Evolutionary conservation across 2,797 vertebrate species (phyloP).

Genomic region (Scolopax rusticola): DNA sequence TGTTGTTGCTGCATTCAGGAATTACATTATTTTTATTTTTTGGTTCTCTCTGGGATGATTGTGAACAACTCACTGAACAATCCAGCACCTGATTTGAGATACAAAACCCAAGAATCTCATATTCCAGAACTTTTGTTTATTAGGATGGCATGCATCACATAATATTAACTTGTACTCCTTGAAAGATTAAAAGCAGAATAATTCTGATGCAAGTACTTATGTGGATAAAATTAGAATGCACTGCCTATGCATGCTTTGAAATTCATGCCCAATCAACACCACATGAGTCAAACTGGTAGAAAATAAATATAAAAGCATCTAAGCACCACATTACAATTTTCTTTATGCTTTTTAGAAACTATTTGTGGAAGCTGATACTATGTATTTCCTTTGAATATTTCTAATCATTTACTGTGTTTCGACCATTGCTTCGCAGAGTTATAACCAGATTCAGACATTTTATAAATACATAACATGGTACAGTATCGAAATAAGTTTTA

Average conservation of each 20-base stretch:
- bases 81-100: neutral
- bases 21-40: neutral
- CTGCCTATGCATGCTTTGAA: neutral
- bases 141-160: neutral
- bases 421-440: neutral
- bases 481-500: neutral
- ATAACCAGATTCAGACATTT: neutral
- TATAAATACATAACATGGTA: neutral
- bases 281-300: neutral
- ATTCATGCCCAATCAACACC: neutral
- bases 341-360: neutral
- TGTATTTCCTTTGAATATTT: neutral
- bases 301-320: neutral
- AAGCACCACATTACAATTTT: neutral
- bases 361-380: neutral
- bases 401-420: neutral
- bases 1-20: neutral
- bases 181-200: neutral
- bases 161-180: neutral
- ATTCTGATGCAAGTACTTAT: neutral
- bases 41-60: neutral
- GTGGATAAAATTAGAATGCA: neutral
- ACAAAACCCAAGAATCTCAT: neutral
- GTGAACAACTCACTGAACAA: neutral
- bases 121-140: neutral